Conservation (phyloP, 1,140 invertebrate species). For the Teleopsis dalmanni region DNA sequence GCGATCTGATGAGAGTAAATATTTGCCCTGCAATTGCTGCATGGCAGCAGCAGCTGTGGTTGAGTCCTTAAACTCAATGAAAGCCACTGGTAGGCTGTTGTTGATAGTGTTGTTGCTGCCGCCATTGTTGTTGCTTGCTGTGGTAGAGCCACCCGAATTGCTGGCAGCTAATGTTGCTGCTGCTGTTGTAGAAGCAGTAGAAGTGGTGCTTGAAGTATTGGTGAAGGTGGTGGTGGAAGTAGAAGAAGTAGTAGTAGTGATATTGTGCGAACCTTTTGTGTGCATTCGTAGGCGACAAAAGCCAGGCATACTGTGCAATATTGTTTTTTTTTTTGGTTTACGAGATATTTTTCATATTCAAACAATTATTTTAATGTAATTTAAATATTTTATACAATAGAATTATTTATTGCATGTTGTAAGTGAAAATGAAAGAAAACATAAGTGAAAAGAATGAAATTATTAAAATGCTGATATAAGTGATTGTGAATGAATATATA, state of each 20-base stretch:
- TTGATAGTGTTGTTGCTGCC: slow-evolving; percentile 14
- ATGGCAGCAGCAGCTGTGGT: slow-evolving; percentile 83
- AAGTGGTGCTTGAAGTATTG: slow-evolving; percentile 27
- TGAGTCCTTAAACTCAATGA: slow-evolving; percentile 93
- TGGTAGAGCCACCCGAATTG: slow-evolving; percentile 10
- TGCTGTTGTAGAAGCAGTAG: slow-evolving; percentile 26
- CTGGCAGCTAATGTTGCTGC: not conserved
- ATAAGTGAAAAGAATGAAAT: too few species aligned
- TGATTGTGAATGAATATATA: too few species aligned
- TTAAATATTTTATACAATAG: not conserved
- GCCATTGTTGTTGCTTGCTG: slow-evolving; percentile 10
- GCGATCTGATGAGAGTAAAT: slow-evolving; percentile 87
- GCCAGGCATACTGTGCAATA: slow-evolving; percentile 80
- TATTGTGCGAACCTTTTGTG: slow-evolving; percentile 71
- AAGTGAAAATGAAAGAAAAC: too few species aligned
- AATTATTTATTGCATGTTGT: too few species aligned
- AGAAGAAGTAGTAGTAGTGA: slow-evolving; percentile 42
- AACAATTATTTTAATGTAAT: not conserved
- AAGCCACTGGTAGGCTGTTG: slow-evolving; percentile 64
- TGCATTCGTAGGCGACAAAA: slow-evolving; percentile 96
- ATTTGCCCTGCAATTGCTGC: slow-evolving; percentile 85
- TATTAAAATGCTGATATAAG: too few species aligned
- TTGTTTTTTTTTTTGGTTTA: not conserved
- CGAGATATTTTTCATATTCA: not conserved
- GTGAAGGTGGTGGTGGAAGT: slow-evolving; percentile 27